Evolutionary conservation across 2,888 invertebrate species (phyloP).

Genomic region (Bellardia bayeri): DNA sequence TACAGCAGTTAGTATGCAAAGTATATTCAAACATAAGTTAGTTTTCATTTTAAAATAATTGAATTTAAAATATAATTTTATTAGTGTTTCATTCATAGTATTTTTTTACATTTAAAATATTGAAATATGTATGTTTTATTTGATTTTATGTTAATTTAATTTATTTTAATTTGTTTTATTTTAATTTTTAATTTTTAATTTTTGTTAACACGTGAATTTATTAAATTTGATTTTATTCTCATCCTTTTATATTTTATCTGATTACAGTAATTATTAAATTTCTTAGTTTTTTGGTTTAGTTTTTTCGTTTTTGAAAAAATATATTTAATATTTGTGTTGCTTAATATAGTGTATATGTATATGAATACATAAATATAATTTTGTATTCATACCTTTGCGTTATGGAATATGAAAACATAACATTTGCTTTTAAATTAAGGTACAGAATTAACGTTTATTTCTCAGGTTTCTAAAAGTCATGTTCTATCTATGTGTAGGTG

Average conservation of each 20-base stretch:
- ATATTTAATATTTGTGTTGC: conserved; percentile 43
- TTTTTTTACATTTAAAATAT: conserved; percentile 57
- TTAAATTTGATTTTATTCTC: conserved; percentile 50
- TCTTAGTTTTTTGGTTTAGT: background rate
- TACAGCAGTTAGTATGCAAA: too few species aligned
- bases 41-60: conserved; percentile 16
- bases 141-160: background rate
- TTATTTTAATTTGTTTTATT: background rate
- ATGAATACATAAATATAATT: conserved; percentile 49
- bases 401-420: conserved; percentile 35
- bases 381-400: conserved; percentile 24
- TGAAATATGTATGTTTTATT: conserved; percentile 58
- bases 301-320: conserved; percentile 37
- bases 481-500: conserved; percentile 18
- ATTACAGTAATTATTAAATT: conserved; percentile 23
- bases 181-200: too few species aligned
- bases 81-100: conserved; percentile 30
- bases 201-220: conserved; percentile 49
- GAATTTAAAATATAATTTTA: conserved; percentile 53
- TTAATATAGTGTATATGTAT: conserved; percentile 22
- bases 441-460: conserved; percentile 63
- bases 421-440: conserved; percentile 55
- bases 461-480: conserved; percentile 56
- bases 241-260: conserved; percentile 19
- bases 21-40: too few species aligned